Evolutionary conservation across 2,113 vertebrate genomes (phyloP).

Genomic region (Oreochromis tanganicae): DNA sequence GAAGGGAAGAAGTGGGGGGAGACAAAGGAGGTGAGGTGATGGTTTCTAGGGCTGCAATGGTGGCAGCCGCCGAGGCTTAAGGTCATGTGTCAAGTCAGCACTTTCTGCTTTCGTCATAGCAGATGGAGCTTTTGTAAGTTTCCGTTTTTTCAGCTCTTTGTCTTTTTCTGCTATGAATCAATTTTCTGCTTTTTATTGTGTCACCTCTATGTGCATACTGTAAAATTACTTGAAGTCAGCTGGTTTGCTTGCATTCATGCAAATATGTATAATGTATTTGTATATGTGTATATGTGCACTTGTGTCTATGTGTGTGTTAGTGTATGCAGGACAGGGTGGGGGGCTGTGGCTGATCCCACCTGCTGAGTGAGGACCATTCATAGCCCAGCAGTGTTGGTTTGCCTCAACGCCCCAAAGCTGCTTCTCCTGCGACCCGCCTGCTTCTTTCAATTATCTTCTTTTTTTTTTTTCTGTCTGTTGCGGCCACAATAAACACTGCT

Average conservation of each 20-base stretch:
- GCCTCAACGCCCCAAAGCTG: slow-evolving; percentile 41
- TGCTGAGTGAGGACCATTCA: slow-evolving; percentile 49
- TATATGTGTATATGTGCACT: not conserved
- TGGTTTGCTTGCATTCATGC: not conserved
- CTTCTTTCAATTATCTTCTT: slow-evolving; percentile 3
- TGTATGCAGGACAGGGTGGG: not conserved
- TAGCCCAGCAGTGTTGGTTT: slow-evolving; percentile 25
- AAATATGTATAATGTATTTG: not conserved
- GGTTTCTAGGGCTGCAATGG: slow-evolving; percentile 17
- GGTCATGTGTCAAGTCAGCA: slow-evolving; percentile 53
- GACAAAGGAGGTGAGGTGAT: not conserved
- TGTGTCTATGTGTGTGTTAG: not conserved
- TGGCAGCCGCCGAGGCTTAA: slow-evolving; percentile 30
- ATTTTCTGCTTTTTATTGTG: not conserved
- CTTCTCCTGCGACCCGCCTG: slow-evolving; percentile 34
- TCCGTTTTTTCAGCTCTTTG: not conserved
- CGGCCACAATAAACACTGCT: slow-evolving; percentile 12
- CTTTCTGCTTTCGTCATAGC: slow-evolving; percentile 10
- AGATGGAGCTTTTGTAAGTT: slow-evolving; percentile 6
- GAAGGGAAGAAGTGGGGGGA: slow-evolving; percentile 1
- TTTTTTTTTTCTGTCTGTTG: not conserved
- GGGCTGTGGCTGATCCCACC: slow-evolving; percentile 29
- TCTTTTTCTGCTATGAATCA: not conserved
- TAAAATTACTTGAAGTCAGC: not conserved
- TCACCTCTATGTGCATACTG: not conserved